These are phyloP conservation scores for Hybognathus amarus DNA, from an alignment of 2,797 vertebrate genomes.

Conservation along the genomic window DNA sequence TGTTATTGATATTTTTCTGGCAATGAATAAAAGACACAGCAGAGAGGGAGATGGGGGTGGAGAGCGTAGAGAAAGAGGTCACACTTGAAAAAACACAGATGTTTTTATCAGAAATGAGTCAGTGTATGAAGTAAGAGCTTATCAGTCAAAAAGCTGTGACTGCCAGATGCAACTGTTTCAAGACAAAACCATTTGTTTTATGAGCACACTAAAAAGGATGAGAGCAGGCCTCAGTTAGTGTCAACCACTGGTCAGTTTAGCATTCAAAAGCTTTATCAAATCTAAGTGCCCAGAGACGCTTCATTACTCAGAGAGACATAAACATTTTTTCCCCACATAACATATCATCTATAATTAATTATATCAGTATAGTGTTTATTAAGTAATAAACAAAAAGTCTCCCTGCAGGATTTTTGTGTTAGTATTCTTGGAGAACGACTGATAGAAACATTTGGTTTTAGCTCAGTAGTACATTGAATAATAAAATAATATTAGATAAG, in stretches of 20 bases:
- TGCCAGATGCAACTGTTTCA: constrained; percentile 76
- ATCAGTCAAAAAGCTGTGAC: constrained; percentile 65
- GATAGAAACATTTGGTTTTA: neutral
- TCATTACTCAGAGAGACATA: constrained; percentile 27
- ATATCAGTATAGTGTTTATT: neutral
- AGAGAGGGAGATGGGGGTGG: constrained; percentile 23
- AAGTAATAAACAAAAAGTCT: neutral
- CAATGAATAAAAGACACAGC: constrained; percentile 66
- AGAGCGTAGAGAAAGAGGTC: constrained; percentile 67
- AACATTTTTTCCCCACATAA: neutral
- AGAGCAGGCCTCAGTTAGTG: constrained; percentile 63
- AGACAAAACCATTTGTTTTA: constrained; percentile 71
- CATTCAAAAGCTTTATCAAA: constrained; percentile 49
- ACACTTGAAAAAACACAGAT: constrained; percentile 78
- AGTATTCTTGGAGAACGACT: neutral
- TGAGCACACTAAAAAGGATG: constrained; percentile 69
- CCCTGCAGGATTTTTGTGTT: neutral
- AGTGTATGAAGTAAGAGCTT: constrained; percentile 73
- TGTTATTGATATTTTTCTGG: constrained; percentile 75
- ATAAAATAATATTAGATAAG: neutral
- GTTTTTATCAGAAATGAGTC: constrained; percentile 83
- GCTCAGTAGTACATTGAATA: neutral
- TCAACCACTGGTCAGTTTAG: constrained; percentile 70
- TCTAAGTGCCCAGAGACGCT: constrained; percentile 18
- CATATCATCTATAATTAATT: neutral